A percentile compares a stretch with the other conserved stretches of the same genome.
Evolutionary conservation across 2,113 vertebrate species (phyloP).

Genomic region (Callocephalon fimbriatum): DNA sequence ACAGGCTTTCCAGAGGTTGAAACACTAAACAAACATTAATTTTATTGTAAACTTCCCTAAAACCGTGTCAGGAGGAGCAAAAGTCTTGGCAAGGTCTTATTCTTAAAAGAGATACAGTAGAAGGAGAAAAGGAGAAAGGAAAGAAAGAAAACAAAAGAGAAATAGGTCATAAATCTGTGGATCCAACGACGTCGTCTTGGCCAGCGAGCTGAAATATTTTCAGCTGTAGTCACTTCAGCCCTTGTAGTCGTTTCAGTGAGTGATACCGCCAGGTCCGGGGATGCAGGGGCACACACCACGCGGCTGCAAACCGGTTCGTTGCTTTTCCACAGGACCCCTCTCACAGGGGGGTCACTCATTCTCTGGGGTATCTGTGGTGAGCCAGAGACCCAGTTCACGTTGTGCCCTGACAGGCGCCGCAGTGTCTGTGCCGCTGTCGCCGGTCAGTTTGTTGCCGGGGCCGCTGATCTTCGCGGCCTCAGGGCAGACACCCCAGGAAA

Average conservation of each 20-base stretch:
- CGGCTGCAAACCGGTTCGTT: background rate
- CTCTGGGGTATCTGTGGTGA: background rate
- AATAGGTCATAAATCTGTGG: background rate
- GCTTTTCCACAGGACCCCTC: background rate
- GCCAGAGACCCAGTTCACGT: background rate
- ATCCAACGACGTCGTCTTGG: accelerated
- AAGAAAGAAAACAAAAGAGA: background rate
- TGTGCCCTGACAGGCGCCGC: background rate
- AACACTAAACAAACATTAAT: background rate
- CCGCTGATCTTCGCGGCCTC: background rate
- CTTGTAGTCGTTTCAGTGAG: background rate
- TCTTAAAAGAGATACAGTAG: background rate
- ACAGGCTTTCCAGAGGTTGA: background rate
- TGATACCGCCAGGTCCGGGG: background rate
- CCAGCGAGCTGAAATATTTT: background rate
- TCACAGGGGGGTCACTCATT: background rate
- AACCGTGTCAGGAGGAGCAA: background rate
- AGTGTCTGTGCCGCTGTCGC: background rate
- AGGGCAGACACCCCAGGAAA: background rate
- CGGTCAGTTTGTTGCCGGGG: background rate
- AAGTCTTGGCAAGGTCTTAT: background rate
- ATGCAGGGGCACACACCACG: background rate
- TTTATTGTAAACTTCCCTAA: background rate
- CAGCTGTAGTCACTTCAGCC: background rate
- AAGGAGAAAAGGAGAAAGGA: background rate